phyloP scores from a whole-genome alignment of 2,797 vertebrate genomes.

The Microchirus variegatus region DNA sequence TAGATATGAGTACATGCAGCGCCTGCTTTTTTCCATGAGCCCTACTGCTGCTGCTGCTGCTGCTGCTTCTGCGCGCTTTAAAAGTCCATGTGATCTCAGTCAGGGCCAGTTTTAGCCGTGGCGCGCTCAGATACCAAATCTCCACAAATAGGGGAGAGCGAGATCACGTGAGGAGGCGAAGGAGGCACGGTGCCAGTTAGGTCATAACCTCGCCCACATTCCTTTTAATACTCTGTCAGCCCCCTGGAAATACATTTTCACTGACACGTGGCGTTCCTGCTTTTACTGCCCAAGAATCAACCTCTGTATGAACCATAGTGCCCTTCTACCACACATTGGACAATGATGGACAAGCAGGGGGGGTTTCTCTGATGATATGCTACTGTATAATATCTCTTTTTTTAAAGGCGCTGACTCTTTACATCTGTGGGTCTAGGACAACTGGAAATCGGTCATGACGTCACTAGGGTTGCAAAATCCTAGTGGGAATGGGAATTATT shows the following conservation, averaged over 20 bases:
- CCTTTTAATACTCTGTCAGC: constrained; percentile 62
- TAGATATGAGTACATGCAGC: constrained; percentile 38
- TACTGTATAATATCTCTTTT: constrained; percentile 9
- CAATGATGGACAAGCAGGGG: constrained; percentile 16
- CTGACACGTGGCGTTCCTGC: constrained; percentile 39
- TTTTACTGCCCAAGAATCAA: constrained; percentile 46
- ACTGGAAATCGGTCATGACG: no score
- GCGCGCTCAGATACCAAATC: constrained; percentile 44
- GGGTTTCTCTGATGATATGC: not conserved
- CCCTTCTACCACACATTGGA: not conserved
- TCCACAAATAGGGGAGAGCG: constrained; percentile 63
- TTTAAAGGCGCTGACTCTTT: no score
- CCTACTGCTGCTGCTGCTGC: no score
- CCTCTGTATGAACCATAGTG: constrained; percentile 33
- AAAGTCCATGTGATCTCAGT: constrained; percentile 35
- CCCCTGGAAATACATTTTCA: constrained; percentile 70
- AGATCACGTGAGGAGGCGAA: constrained; percentile 59
- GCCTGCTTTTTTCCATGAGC: no score
- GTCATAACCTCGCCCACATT: constrained; percentile 71
- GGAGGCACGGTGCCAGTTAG: constrained; percentile 60
- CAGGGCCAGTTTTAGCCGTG: constrained; percentile 42
- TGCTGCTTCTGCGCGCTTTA: not conserved
- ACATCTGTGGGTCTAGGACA: no score
- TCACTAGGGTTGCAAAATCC: no score
- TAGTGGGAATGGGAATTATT: no score